A percentile compares a stretch with the other conserved stretches of the same genome.
phyloP scores from a whole-genome alignment of 2,888 invertebrate genomes.

The Tipula unca region DNA sequence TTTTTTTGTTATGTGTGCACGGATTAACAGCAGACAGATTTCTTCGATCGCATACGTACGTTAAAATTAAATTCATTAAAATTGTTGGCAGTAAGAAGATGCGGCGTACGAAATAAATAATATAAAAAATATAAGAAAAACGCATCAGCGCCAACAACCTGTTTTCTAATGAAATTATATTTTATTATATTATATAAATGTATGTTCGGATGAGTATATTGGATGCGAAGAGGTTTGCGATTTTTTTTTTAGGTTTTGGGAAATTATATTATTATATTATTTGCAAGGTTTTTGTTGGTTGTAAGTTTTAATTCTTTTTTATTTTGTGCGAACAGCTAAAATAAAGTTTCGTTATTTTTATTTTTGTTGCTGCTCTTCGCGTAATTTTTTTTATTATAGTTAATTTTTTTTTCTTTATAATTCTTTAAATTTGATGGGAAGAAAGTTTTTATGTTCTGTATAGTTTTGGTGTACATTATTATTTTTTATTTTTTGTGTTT shows the following conservation, averaged over 20 bases:
- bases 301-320: background rate
- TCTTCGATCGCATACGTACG: background rate
- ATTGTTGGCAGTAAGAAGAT: background rate
- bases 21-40: conserved; percentile 8
- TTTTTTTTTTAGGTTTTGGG: background rate
- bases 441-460: background rate
- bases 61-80: conserved; percentile 14
- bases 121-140: background rate
- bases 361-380: background rate
- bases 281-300: background rate
- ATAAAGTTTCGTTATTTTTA: background rate
- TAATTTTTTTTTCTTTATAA: background rate
- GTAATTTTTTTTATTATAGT: background rate
- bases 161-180: conserved; percentile 8
- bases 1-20: background rate
- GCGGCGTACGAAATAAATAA: background rate
- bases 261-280: background rate
- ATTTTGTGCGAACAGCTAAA: conserved; percentile 3
- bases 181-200: too few relatives aligned
- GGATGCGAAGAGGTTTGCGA: background rate
- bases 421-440: background rate
- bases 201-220: background rate
- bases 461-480: background rate
- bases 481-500: background rate
- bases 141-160: conserved; percentile 14